Evolutionary conservation across 2,888 invertebrate species (phyloP), one percentile per base, ranked within the genome.

Genomic region (Anthrax anthrax): DNA sequence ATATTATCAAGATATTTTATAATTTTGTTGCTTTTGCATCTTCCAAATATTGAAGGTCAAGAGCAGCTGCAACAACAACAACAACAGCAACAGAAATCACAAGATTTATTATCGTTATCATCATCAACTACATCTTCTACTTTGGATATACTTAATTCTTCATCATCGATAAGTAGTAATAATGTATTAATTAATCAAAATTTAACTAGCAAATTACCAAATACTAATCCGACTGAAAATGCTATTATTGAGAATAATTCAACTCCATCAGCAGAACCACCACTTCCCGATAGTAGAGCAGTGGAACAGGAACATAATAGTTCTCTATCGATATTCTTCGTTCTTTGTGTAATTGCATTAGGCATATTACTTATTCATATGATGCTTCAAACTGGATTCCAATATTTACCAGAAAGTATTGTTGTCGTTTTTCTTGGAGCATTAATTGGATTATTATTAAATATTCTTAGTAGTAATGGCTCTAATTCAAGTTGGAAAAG

Each of bases 281-380:
- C 86, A 9, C 66, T 94, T 38, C 94, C 94, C 1, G 86, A 84
- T 55, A 86, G 87, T 62, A 89, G 85, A 55, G 84, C 91, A 3
- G 91, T 91, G 3, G 92, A 96, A 70, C 89, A 91, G 68, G 96
- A 97, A 64, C 92, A 95, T 61, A 88, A 91, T 60, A 92, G 90
- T 60, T 95, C 94, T 2, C 83, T 96, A 77, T 90, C 97, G 0
- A 92, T 98, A 63, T 98, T 98, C 69, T 97, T 98, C 66, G 95
- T 98, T 14, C 74, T 98, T 1, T 88, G 94, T 60, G 90, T 98
- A 13, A 74, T 98, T 48, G 95, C 94, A 43, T 70, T 97, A 47
- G 94, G 95, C 45, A 96, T 97, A 54, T 70, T 98, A 42, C 70
- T 96, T 23, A 95, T 97, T 54, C 97, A 98, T 65, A 74, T 90